Evolutionary conservation across 1,140 invertebrate genomes (phyloP).

Genomic region (Aphidius ervi): DNA sequence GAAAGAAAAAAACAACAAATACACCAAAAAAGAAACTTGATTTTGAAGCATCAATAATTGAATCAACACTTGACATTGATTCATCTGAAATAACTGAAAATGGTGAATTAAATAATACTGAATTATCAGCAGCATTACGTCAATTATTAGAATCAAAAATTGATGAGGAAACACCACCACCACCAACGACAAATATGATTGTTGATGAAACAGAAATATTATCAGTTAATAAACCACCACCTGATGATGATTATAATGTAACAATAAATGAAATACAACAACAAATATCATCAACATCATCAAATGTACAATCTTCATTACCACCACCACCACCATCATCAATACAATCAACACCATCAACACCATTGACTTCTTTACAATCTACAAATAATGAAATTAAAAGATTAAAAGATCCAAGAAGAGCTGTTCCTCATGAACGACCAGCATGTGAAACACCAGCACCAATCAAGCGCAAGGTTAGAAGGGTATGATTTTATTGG

Average conservation of each 20-base stretch:
- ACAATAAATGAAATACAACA: too few relatives aligned
- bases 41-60: slow-evolving; percentile 48
- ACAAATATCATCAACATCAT: neutral
- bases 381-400: slow-evolving; percentile 26
- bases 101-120: slow-evolving; percentile 35
- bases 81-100: slow-evolving; percentile 25
- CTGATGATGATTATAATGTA: neutral
- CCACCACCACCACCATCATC: slow-evolving; percentile 5
- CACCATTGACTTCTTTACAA: neutral
- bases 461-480: slow-evolving; percentile 56
- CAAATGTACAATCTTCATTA: neutral
- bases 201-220: slow-evolving; percentile 18
- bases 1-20: slow-evolving; percentile 40
- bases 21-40: slow-evolving; percentile 33
- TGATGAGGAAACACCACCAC: slow-evolving; percentile 26
- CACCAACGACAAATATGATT: slow-evolving; percentile 14
- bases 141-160: slow-evolving; percentile 43
- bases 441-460: slow-evolving; percentile 32
- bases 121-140: slow-evolving; percentile 40
- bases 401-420: slow-evolving; percentile 48
- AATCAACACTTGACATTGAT: slow-evolving; percentile 44
- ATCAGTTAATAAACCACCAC: slow-evolving; percentile 15
- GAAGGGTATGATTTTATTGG: slow-evolving; percentile 32
- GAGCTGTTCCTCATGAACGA: slow-evolving; percentile 44
- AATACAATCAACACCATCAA: neutral